phyloP scores from a whole-genome alignment of 2,113 vertebrate genomes.

The Pelusios castaneus region DNA sequence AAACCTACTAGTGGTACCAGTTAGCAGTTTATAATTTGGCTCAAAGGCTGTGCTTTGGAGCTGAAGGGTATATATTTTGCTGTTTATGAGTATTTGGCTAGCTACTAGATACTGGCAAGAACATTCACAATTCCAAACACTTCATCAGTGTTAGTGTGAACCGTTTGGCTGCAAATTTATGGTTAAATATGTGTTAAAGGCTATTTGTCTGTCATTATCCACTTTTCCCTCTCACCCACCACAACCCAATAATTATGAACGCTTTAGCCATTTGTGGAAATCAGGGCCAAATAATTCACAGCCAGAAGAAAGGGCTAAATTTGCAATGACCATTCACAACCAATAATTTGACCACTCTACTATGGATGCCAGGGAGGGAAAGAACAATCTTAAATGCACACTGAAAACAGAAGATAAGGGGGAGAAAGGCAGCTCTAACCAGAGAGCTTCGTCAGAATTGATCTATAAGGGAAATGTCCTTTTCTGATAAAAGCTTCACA shows the following conservation, averaged over 20 bases:
- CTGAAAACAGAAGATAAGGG: neutral
- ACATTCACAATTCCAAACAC: neutral
- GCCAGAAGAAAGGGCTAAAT: rapidly evolving
- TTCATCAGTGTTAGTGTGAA: rapidly evolving
- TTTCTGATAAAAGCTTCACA: neutral
- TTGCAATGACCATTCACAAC: neutral
- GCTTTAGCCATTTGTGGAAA: rapidly evolving
- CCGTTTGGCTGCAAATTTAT: neutral
- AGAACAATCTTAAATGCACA: neutral
- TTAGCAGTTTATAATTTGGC: neutral
- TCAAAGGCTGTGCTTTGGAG: neutral
- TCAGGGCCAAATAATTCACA: neutral
- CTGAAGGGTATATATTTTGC: rapidly evolving
- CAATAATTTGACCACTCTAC: neutral
- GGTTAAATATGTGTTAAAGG: rapidly evolving
- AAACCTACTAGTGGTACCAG: neutral
- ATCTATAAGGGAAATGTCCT: neutral
- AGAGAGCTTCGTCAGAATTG: rapidly evolving
- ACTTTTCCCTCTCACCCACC: rapidly evolving
- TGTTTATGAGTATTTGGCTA: neutral
- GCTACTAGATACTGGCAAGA: neutral
- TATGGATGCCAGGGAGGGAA: neutral
- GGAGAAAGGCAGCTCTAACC: neutral
- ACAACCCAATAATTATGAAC: rapidly evolving
- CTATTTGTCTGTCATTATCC: neutral